Evolutionary conservation across 2,888 invertebrate species (phyloP).

Genomic region (Troides oblongomaculatus): DNA sequence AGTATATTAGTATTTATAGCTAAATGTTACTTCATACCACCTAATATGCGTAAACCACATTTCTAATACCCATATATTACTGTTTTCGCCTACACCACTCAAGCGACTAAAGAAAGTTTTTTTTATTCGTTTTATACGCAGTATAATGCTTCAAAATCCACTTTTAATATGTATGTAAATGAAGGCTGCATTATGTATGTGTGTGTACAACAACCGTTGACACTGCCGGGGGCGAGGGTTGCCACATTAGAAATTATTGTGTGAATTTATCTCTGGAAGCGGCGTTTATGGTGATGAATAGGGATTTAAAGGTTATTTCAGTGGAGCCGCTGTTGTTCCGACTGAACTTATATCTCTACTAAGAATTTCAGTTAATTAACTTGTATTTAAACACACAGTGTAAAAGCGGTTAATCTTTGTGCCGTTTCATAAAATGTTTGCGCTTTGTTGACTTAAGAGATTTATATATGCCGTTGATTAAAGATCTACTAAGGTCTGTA

Average conservation of each 20-base stretch:
- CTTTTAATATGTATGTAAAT: constrained; percentile 28
- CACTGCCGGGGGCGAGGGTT: constrained; percentile 20
- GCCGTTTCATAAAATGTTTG: constrained; percentile 4
- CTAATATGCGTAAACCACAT: too few species aligned
- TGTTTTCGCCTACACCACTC: too few species aligned
- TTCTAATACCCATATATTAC: too few species aligned
- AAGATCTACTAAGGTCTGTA: neutral
- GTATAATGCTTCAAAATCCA: constrained; percentile 6
- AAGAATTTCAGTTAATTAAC: constrained; percentile 22
- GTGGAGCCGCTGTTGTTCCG: constrained; percentile 14
- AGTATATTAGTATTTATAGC: too few species aligned
- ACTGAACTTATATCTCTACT: constrained; percentile 6
- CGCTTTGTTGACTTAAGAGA: constrained; percentile 6
- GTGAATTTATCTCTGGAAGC: constrained; percentile 26
- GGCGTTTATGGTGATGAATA: constrained; percentile 28
- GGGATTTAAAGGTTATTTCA: constrained; percentile 27
- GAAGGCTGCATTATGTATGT: constrained; percentile 10
- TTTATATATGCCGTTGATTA: constrained; percentile 2
- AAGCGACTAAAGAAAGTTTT: too few species aligned
- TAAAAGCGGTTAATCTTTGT: neutral
- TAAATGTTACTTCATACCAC: too few species aligned
- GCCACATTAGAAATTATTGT: constrained; percentile 28
- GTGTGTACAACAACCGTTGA: constrained; percentile 12
- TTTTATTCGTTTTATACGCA: too few species aligned
- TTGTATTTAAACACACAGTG: constrained; percentile 11